phyloP scores from a whole-genome alignment of 1,140 invertebrate genomes.

The Protaetia brevitarsis region DNA sequence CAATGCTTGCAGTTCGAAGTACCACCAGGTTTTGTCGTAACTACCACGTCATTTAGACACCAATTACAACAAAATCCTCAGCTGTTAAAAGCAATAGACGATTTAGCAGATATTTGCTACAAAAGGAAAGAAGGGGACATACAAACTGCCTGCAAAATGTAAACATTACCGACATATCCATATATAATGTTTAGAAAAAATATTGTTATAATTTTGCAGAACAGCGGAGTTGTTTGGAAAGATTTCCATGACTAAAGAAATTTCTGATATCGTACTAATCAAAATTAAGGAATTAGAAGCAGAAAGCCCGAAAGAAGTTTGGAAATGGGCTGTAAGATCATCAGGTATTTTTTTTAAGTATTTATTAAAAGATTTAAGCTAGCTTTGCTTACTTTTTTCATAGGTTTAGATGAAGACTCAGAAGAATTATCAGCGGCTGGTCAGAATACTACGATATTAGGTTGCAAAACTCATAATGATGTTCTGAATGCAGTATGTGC shows the following conservation, averaged over 20 bases:
- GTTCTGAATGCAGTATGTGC: conserved; percentile 59
- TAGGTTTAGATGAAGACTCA: conserved; percentile 74
- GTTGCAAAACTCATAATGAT: conserved; percentile 55
- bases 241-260: conserved; percentile 1
- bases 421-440: conserved; percentile 78
- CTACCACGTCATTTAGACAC: conserved; percentile 33
- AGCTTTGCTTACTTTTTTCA: conserved; percentile 37
- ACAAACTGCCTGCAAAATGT: conserved; percentile 40
- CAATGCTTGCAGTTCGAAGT: conserved; percentile 33
- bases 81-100: conserved; percentile 33
- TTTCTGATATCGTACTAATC: conserved; percentile 45
- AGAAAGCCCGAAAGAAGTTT: conserved; percentile 16
- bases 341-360: conserved; percentile 24
- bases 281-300: conserved; percentile 47
- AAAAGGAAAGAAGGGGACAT: conserved; percentile 32
- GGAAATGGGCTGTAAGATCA: conserved; percentile 40
- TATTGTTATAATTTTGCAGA: conserved; percentile 15
- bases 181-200: neutral
- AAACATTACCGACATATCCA: neutral
- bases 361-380: conserved; percentile 45
- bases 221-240: conserved; percentile 31
- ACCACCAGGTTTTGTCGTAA: conserved; percentile 40
- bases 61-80: conserved; percentile 35
- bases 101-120: conserved; percentile 40
- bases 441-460: conserved; percentile 76